Percentiles rank a stretch among this genome's conserved stretches.
These are phyloP conservation scores for Lasioglossum leucozonium DNA, from an alignment of 2,888 invertebrate genomes.

Conservation along the genomic window DNA sequence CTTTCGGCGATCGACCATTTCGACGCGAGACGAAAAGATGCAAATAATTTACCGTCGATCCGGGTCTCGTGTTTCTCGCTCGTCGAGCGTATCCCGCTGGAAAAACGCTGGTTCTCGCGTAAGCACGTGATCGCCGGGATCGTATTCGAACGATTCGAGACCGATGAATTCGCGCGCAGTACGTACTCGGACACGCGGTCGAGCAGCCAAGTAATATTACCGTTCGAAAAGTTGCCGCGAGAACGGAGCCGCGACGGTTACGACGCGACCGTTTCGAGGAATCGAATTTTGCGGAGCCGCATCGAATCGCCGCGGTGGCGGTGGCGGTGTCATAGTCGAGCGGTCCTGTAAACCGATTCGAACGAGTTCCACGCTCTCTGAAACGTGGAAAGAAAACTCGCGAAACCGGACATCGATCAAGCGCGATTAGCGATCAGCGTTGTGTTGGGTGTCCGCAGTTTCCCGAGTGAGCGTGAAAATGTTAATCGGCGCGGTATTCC, in stretches of 20 bases:
- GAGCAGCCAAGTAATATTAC: neutral
- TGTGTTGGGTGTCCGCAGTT: slow-evolving; percentile 5
- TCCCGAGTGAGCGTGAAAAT: slow-evolving; percentile 24
- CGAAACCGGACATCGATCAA: slow-evolving; percentile 27
- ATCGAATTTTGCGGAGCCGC: slow-evolving; percentile 57
- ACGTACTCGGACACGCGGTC: neutral
- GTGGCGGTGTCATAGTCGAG: slow-evolving; percentile 29
- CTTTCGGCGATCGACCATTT: too few relatives aligned
- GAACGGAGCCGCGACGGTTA: neutral
- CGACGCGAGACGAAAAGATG: too few relatives aligned
- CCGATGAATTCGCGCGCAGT: neutral
- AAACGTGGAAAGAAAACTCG: slow-evolving; percentile 40
- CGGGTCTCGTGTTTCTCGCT: neutral
- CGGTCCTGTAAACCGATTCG: slow-evolving; percentile 53
- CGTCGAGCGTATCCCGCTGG: neutral
- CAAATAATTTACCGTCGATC: neutral
- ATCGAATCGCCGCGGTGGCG: slow-evolving; percentile 38
- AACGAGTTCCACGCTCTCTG: slow-evolving; percentile 41
- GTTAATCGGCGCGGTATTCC: neutral
- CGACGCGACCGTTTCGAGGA: neutral
- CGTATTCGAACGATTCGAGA: neutral
- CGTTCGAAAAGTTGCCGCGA: neutral
- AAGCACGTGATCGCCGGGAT: neutral
- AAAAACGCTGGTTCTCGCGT: neutral
- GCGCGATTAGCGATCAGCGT: slow-evolving; percentile 1